Conservation (phyloP, 2,113 vertebrate species). For the Hemichromis elongatus region DNA sequence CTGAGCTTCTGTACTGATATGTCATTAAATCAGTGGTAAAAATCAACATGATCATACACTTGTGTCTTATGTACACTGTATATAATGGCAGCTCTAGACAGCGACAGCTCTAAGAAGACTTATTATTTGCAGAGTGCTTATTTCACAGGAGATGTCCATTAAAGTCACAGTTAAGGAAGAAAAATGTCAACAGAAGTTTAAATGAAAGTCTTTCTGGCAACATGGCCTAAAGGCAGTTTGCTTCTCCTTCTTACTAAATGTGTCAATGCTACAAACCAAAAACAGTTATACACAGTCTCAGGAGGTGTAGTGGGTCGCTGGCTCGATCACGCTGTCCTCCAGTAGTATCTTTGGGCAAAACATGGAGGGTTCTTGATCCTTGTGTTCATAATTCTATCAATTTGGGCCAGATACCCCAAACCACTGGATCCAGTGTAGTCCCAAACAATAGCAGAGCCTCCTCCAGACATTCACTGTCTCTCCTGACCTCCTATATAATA, state of each 20-base stretch:
- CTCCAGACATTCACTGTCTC: neutral
- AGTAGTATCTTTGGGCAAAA: neutral
- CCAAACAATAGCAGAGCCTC: neutral
- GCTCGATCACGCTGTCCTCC: neutral
- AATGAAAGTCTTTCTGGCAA: neutral
- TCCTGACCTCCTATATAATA: neutral
- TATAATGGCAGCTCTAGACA: neutral
- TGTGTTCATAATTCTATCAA: fast-evolving
- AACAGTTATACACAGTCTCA: neutral
- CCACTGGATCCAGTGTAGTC: neutral
- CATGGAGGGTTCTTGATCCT: too few relatives aligned
- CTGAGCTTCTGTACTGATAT: neutral
- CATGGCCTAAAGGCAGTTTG: neutral
- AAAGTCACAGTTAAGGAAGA: neutral
- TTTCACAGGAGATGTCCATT: neutral
- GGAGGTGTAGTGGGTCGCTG: neutral
- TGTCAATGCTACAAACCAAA: neutral
- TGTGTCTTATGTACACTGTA: neutral
- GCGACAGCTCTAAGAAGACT: neutral
- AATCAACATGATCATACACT: neutral
- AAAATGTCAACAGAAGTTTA: neutral
- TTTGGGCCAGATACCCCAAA: neutral
- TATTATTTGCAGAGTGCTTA: neutral
- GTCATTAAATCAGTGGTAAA: neutral
- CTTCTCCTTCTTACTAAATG: neutral